A percentile compares a stretch with the other conserved stretches of the same genome.
Evolutionary conservation across 2,888 invertebrate species (phyloP).

Genomic region (Holacanthella duospinosa): DNA sequence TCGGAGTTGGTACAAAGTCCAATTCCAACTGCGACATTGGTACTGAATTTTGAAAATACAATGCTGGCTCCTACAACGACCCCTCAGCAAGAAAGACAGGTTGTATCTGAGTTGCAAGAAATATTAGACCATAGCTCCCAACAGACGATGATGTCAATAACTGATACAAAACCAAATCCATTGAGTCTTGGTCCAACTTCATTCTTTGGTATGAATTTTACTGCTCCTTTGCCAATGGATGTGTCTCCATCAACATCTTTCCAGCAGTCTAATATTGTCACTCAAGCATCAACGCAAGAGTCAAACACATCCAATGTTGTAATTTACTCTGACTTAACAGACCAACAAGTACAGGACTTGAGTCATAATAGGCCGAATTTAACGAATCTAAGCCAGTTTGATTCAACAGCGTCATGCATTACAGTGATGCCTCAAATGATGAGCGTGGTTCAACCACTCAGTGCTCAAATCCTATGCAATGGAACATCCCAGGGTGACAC

Average conservation of each 20-base stretch:
- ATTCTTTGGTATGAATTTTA: conserved; percentile 1
- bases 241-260: neutral
- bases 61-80: conserved; percentile 8
- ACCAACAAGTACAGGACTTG: neutral
- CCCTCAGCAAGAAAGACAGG: conserved; percentile 17
- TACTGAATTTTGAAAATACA: conserved; percentile 2
- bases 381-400: neutral
- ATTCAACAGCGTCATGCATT: neutral
- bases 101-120: conserved; percentile 22
- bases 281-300: neutral
- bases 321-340: neutral
- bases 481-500: neutral
- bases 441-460: neutral
- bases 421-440: neutral
- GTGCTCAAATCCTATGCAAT: neutral
- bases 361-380: no score
- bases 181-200: neutral
- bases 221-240: neutral
- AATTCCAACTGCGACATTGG: neutral
- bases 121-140: conserved; percentile 23
- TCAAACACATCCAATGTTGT: neutral
- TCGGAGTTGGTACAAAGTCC: neutral
- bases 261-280: neutral
- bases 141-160: neutral
- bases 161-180: neutral